Evolutionary conservation across 2,797 vertebrate species (phyloP).

Genomic region (Remorina albescens): DNA sequence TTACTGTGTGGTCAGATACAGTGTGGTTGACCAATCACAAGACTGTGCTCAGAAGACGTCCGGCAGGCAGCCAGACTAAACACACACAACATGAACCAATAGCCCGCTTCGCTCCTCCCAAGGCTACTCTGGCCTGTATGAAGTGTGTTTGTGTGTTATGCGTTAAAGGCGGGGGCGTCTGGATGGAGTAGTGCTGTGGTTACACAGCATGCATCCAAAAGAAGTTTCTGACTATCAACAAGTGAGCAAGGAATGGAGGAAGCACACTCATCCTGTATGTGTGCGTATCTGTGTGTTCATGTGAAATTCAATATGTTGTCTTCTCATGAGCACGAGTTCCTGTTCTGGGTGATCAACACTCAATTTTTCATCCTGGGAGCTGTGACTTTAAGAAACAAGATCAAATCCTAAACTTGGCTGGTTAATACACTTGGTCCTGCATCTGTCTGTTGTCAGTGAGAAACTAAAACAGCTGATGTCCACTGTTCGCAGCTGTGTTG

Average conservation of each 20-base stretch:
- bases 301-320: not conserved
- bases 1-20: constrained; percentile 23
- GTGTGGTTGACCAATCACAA: constrained; percentile 25
- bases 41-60: constrained; percentile 13
- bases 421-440: not conserved
- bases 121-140: constrained; percentile 26
- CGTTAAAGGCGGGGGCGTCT: not conserved
- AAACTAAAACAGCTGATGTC: not conserved
- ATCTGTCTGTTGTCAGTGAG: not conserved
- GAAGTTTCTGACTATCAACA: not conserved
- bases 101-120: constrained; percentile 16
- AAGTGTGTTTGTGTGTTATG: not conserved
- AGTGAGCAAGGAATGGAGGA: constrained; percentile 1
- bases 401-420: not conserved
- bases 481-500: not conserved
- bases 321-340: not conserved
- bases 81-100: constrained; percentile 34
- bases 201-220: not conserved
- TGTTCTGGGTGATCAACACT: not conserved
- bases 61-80: constrained; percentile 42
- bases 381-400: too few relatives aligned
- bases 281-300: not conserved
- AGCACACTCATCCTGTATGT: not conserved
- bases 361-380: not conserved
- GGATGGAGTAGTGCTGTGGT: not conserved